These are phyloP conservation scores for Protobothrops mucrosquamatus DNA, from an alignment of 2,113 vertebrate genomes.

Conservation along the genomic window DNA sequence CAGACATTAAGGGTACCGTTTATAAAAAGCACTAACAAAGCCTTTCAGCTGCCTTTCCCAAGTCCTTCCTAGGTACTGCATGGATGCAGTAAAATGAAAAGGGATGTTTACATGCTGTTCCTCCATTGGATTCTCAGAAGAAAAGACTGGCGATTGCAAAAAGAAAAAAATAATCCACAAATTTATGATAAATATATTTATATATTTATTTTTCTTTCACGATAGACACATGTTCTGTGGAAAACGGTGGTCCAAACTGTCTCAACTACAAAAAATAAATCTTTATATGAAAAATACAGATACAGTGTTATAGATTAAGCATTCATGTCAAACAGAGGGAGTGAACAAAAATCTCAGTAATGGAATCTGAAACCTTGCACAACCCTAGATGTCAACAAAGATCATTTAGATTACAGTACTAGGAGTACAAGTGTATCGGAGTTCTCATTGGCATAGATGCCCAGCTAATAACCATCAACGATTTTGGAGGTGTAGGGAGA, in stretches of 20 bases:
- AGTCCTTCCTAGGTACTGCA: fast-evolving
- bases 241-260: background rate
- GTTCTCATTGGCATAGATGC: background rate
- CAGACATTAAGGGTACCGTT: background rate
- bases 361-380: fast-evolving
- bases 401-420: background rate
- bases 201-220: conserved; percentile 17
- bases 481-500: fast-evolving
- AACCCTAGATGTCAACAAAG: background rate
- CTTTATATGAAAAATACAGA: conserved; percentile 17
- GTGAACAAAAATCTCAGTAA: background rate
- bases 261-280: conserved; percentile 20
- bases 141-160: background rate
- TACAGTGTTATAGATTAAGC: fast-evolving
- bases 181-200: conserved; percentile 12
- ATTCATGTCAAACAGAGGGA: background rate
- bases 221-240: background rate
- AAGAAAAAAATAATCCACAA: background rate
- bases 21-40: background rate
- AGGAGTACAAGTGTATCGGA: background rate
- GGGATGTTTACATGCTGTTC: background rate
- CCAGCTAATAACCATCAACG: fast-evolving
- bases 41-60: background rate
- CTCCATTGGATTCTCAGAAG: fast-evolving
- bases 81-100: background rate